Percentiles rank a stretch among this genome's conserved stretches.
These are phyloP conservation scores for Limulus polyphemus DNA, from an alignment of 2,888 invertebrate species.

Conservation along the genomic window DNA sequence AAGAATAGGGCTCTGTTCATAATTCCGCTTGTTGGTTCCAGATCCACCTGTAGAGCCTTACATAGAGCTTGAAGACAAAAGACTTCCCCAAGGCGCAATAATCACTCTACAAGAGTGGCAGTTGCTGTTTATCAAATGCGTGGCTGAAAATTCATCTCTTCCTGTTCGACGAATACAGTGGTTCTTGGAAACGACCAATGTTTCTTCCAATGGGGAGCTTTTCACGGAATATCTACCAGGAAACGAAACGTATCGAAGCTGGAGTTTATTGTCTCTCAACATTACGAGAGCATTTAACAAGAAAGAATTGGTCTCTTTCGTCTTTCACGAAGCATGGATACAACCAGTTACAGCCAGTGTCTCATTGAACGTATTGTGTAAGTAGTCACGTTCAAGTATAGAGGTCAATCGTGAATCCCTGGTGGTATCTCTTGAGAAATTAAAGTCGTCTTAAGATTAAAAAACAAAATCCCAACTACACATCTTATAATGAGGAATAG, in stretches of 20 bases:
- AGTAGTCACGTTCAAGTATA: slow-evolving; percentile 40
- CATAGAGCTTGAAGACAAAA: slow-evolving; percentile 58
- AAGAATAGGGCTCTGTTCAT: no score
- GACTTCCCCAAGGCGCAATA: slow-evolving; percentile 25
- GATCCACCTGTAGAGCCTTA: slow-evolving; percentile 74
- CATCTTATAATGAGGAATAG: no score
- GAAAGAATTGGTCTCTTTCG: slow-evolving; percentile 67
- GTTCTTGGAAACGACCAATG: slow-evolving; percentile 42
- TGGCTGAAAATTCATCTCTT: slow-evolving; percentile 70
- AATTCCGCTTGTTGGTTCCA: slow-evolving; percentile 35
- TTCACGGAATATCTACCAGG: slow-evolving; percentile 27
- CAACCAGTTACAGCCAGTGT: slow-evolving; percentile 46
- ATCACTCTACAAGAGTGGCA: slow-evolving; percentile 72
- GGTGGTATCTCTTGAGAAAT: no score
- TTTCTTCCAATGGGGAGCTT: slow-evolving; percentile 25
- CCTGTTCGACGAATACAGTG: slow-evolving; percentile 48
- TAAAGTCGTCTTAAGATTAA: no score
- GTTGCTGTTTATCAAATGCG: slow-evolving; percentile 64
- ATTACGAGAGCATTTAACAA: slow-evolving; percentile 75
- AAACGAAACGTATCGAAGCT: slow-evolving; percentile 31
- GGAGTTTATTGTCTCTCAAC: slow-evolving; percentile 53
- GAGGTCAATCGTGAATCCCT: no score
- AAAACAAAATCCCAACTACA: no score
- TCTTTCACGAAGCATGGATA: slow-evolving; percentile 53
- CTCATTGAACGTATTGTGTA: slow-evolving; percentile 52